phyloP scores from a whole-genome alignment of 1,140 invertebrate species.

The Oncopeltus fasciatus region DNA sequence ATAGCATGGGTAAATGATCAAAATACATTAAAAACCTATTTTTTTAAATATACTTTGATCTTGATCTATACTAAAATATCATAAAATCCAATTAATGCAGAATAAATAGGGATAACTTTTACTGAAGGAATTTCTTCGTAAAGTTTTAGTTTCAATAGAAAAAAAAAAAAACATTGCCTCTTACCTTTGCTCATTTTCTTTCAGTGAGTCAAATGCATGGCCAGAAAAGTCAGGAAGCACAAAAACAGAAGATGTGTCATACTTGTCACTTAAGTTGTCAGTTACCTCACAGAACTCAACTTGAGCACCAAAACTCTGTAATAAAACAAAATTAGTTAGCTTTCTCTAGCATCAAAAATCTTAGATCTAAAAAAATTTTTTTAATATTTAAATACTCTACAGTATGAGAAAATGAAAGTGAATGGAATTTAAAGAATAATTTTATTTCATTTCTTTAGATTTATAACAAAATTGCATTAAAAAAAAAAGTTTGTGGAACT shows the following conservation, averaged over 20 bases:
- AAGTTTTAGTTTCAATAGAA: not conserved
- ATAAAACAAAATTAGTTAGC: not conserved
- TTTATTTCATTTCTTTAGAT: not conserved
- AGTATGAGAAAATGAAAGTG: not conserved
- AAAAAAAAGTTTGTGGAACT: no score
- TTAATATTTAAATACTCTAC: not conserved
- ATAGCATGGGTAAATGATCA: not conserved
- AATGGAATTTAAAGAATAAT: not conserved
- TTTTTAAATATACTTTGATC: not conserved
- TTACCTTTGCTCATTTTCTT: conserved; percentile 22
- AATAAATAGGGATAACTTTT: not conserved
- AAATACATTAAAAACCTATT: not conserved
- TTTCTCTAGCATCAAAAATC: not conserved
- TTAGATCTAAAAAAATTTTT: not conserved
- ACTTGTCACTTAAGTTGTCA: conserved; percentile 14
- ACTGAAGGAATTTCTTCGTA: not conserved
- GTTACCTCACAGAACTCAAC: conserved; percentile 21
- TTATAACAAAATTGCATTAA: not conserved
- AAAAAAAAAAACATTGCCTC: not conserved
- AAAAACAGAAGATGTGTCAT: conserved; percentile 13
- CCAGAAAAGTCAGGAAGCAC: conserved; percentile 24
- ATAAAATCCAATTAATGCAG: not conserved
- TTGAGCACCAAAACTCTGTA: conserved; percentile 22
- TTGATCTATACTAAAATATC: not conserved
- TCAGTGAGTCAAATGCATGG: conserved; percentile 17